phyloP scores from a whole-genome alignment of 2,888 invertebrate species.

The Amblyteles armatorius region DNA sequence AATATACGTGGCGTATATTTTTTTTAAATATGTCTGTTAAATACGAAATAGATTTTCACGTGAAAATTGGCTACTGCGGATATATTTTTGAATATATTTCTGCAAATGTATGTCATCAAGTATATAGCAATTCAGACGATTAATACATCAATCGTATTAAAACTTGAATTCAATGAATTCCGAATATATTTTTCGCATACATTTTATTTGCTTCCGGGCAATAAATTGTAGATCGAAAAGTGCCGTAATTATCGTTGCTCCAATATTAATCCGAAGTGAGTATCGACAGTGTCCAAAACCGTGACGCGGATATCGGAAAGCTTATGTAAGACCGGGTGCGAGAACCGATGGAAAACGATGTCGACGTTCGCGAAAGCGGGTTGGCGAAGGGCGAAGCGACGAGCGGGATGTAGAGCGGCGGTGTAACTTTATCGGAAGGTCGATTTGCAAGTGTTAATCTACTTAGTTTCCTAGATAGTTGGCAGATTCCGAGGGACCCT shows the following conservation, averaged over 20 bases:
- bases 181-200: no score
- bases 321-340: not conserved
- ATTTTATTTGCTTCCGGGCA: not conserved
- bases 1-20: no score
- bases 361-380: not conserved
- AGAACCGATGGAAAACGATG: not conserved
- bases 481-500: constrained; percentile 36
- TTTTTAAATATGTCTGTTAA: no score
- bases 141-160: no score
- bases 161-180: not conserved
- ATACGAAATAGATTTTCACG: no score
- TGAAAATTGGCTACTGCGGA: no score
- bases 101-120: no score
- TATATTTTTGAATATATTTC: no score
- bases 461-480: constrained; percentile 60
- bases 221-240: not conserved
- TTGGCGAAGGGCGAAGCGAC: not conserved
- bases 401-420: not conserved
- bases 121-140: no score
- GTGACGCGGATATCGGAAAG: not conserved
- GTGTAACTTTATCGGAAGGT: constrained; percentile 38
- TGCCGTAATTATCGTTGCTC: not conserved
- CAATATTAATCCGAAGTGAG: not conserved
- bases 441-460: constrained; percentile 64
- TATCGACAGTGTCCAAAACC: not conserved